A percentile compares a stretch with the other conserved stretches of the same genome.
Evolutionary conservation across 2,113 vertebrate species (phyloP).

Genomic region (Glaucidium brasilianum): DNA sequence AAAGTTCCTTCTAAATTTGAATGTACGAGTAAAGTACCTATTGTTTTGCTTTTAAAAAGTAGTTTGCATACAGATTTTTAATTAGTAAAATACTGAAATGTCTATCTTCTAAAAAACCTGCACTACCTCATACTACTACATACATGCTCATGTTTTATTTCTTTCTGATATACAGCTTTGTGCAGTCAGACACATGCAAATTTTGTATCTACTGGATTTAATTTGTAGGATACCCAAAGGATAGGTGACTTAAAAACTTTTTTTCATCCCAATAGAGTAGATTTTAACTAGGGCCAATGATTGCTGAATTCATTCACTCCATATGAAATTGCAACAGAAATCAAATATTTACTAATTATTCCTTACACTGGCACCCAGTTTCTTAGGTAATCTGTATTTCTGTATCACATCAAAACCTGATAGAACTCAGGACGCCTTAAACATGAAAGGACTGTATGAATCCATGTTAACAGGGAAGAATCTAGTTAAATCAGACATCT

Average conservation of each 20-base stretch:
- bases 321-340: conserved; percentile 27
- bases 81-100: background rate
- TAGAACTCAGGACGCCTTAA: conserved; percentile 35
- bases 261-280: background rate
- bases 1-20: background rate
- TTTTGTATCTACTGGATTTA: background rate
- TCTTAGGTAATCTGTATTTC: conserved; percentile 61
- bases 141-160: background rate
- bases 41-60: background rate
- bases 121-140: background rate
- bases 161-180: background rate
- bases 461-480: conserved; percentile 37
- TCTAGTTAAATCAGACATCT: conserved; percentile 44
- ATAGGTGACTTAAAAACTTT: background rate
- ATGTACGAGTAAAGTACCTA: background rate
- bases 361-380: background rate
- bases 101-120: background rate
- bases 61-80: background rate
- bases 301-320: background rate
- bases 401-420: conserved; percentile 54
- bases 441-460: conserved; percentile 21
- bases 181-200: background rate
- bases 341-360: conserved; percentile 53
- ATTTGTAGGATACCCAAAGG: background rate
- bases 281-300: background rate